These are phyloP conservation scores for Nilaparvata lugens DNA, from an alignment of 1,140 invertebrate genomes.

Conservation along the genomic window DNA sequence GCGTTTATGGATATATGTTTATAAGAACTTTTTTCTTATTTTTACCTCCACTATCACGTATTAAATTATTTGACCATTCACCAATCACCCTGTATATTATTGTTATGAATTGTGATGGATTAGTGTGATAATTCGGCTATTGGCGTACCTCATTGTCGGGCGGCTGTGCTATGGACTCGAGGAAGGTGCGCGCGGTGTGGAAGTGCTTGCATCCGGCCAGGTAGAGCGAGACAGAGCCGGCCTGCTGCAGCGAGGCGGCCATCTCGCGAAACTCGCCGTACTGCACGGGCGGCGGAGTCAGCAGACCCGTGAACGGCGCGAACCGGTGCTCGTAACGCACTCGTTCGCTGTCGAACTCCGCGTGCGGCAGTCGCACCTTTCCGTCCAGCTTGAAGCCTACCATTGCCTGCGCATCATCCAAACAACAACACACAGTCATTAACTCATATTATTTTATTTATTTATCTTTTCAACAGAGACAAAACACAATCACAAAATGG, in stretches of 20 bases:
- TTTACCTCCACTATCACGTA: too few relatives aligned
- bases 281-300: constrained; percentile 83
- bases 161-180: constrained; percentile 62
- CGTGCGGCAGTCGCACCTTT: constrained; percentile 63
- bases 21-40: too few relatives aligned
- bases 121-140: background rate
- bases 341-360: constrained; percentile 87
- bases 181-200: constrained; percentile 74
- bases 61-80: too few relatives aligned
- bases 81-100: too few relatives aligned
- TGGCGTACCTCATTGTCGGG: constrained; percentile 70
- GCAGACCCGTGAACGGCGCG: constrained; percentile 72
- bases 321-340: constrained; percentile 92
- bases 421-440: too few relatives aligned
- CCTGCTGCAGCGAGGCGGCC: constrained; percentile 38
- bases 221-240: constrained; percentile 50
- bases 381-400: constrained; percentile 60
- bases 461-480: too few relatives aligned
- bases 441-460: too few relatives aligned
- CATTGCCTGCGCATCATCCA: too few relatives aligned
- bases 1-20: too few relatives aligned
- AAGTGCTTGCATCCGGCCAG: constrained; percentile 81
- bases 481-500: too few relatives aligned
- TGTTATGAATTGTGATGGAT: too few relatives aligned
- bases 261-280: constrained; percentile 76